These are phyloP conservation scores for Sinopyrophorus schimmeli DNA, from an alignment of 2,888 invertebrate genomes.

Conservation along the genomic window DNA sequence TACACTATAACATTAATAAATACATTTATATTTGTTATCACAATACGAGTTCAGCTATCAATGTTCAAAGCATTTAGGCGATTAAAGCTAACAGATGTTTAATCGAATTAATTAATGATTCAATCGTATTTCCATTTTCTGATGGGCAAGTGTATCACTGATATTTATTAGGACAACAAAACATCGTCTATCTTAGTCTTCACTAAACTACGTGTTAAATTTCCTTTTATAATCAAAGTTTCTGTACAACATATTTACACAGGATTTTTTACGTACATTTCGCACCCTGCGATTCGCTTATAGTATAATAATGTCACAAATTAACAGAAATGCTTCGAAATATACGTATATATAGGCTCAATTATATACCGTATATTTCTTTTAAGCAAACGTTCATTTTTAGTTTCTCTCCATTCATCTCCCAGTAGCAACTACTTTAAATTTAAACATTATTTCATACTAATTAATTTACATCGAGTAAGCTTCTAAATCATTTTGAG, in stretches of 20 bases:
- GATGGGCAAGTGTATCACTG: constrained; percentile 32
- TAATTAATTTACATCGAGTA: too few species aligned
- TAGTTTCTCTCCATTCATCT: not conserved
- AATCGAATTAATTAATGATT: too few species aligned
- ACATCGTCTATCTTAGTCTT: constrained; percentile 21
- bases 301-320: constrained; percentile 18
- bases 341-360: constrained; percentile 52
- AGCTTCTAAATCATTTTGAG: too few species aligned
- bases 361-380: constrained; percentile 48
- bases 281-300: constrained; percentile 55
- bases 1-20: constrained; percentile 24
- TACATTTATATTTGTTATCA: constrained; percentile 27
- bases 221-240: constrained; percentile 4
- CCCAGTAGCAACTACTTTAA: too few species aligned
- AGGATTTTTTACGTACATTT: constrained; percentile 41
- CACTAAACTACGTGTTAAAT: constrained; percentile 15
- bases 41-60: constrained; percentile 32
- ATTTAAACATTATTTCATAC: too few species aligned
- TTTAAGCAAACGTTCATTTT: constrained; percentile 7
- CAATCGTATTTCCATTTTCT: constrained; percentile 11
- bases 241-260: constrained; percentile 22
- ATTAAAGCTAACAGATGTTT: constrained; percentile 22
- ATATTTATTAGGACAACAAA: constrained; percentile 23
- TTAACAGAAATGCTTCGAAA: constrained; percentile 35
- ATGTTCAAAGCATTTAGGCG: constrained; percentile 28